A percentile compares a stretch with the other conserved stretches of the same genome.
These are phyloP conservation scores for Byasa hedistus DNA, from an alignment of 2,888 invertebrate genomes.

Conservation along the genomic window DNA sequence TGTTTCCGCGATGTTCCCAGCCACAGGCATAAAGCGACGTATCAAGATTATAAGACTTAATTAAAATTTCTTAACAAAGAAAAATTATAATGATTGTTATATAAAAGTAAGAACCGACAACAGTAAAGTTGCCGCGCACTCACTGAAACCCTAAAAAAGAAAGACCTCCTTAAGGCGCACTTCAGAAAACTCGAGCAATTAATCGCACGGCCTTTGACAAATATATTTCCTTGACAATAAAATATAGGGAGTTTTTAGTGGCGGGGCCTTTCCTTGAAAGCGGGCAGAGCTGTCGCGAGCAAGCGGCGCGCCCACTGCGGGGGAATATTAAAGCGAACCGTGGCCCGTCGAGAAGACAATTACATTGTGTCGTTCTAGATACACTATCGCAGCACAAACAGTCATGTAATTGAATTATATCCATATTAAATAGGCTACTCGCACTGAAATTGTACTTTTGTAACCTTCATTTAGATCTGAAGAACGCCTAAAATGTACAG, in stretches of 20 bases:
- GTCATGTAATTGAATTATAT: neutral
- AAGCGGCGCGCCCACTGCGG: conserved; percentile 66
- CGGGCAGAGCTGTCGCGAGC: conserved; percentile 71
- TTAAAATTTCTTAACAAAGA: neutral
- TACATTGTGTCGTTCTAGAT: conserved; percentile 60
- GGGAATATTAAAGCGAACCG: conserved; percentile 72
- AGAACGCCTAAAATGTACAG: conserved; percentile 35
- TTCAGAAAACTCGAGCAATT: conserved; percentile 63
- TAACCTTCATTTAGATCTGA: conserved; percentile 18
- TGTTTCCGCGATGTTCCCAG: too few relatives aligned
- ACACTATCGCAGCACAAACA: conserved; percentile 32
- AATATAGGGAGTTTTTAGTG: conserved; percentile 73
- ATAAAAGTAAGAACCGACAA: conserved; percentile 17
- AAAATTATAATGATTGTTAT: conserved; percentile 4
- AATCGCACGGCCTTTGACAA: conserved; percentile 71
- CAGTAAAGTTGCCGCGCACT: conserved; percentile 34
- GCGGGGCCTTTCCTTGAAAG: conserved; percentile 56
- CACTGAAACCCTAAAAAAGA: conserved; percentile 40
- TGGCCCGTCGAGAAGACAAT: conserved; percentile 53
- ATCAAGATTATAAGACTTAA: neutral
- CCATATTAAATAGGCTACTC: neutral
- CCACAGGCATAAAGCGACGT: neutral
- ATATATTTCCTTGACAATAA: conserved; percentile 76
- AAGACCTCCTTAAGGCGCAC: conserved; percentile 47
- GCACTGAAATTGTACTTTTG: conserved; percentile 7